Percentiles rank a stretch among this genome's conserved stretches.
Conservation (phyloP, 2,888 invertebrate genomes). For the Drosophila infuscata region DNA sequence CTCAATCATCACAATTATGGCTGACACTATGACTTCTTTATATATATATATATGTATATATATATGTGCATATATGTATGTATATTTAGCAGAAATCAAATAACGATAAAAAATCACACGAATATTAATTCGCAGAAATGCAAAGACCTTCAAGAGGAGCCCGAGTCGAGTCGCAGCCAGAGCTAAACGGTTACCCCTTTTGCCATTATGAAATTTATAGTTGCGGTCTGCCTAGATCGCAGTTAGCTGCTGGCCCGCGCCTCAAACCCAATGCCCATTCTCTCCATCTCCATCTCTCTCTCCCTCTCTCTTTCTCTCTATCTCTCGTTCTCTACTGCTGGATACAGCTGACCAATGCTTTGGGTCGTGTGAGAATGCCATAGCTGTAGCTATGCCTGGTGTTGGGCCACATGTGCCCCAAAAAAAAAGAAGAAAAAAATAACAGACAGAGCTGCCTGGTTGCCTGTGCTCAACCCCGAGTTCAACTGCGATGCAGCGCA, state of each 20-base stretch:
- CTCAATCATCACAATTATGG: conserved; percentile 55
- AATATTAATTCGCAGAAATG: conserved; percentile 82
- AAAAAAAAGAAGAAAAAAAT: conserved; percentile 19
- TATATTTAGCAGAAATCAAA: conserved; percentile 74
- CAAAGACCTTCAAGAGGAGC: conserved; percentile 75
- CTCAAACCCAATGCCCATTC: conserved; percentile 17
- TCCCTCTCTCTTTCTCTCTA: background rate
- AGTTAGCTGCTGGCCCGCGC: conserved; percentile 28
- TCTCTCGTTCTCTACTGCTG: conserved; percentile 19
- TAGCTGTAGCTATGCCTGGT: conserved; percentile 34
- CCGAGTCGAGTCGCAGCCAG: conserved; percentile 22
- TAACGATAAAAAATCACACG: conserved; percentile 83
- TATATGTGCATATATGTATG: conserved; percentile 28
- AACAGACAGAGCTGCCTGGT: conserved; percentile 31
- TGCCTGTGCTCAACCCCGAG: conserved; percentile 75
- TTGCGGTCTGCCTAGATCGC: conserved; percentile 70
- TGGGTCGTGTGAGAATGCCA: conserved; percentile 72
- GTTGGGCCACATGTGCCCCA: conserved; percentile 70
- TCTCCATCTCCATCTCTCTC: background rate
- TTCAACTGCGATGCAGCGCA: conserved; percentile 68
- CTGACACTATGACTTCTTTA: conserved; percentile 49
- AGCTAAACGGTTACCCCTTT: conserved; percentile 64
- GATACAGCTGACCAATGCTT: conserved; percentile 47
- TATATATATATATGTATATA: conserved; percentile 32
- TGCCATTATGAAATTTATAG: conserved; percentile 75